Conservation (phyloP, 2,888 invertebrate genomes). For the Nemapogon koenigi region DNA sequence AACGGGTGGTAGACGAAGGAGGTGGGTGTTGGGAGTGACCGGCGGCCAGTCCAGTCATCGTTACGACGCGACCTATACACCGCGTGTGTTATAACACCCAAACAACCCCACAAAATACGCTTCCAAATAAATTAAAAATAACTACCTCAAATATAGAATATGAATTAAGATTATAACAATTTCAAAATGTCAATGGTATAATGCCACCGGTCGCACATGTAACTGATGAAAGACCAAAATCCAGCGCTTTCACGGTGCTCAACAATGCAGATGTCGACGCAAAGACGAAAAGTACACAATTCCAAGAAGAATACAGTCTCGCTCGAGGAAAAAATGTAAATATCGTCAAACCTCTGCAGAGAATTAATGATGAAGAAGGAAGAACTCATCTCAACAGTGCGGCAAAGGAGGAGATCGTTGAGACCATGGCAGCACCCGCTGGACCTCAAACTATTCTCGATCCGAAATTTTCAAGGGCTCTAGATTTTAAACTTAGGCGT, state of each 20-base stretch:
- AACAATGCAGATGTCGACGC: slow-evolving; percentile 21
- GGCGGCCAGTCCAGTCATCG: slow-evolving; percentile 11
- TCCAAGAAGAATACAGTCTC: slow-evolving; percentile 2
- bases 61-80: slow-evolving; percentile 14
- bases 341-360: slow-evolving; percentile 37
- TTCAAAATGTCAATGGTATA: slow-evolving; percentile 24
- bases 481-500: slow-evolving; percentile 74
- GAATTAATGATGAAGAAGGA: slow-evolving; percentile 18
- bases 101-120: too few relatives aligned
- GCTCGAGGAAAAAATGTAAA: slow-evolving; percentile 16
- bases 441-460: slow-evolving; percentile 36
- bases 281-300: slow-evolving; percentile 10
- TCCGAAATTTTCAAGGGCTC: slow-evolving; percentile 70
- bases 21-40: slow-evolving; percentile 10
- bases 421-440: slow-evolving; percentile 16
- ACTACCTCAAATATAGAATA: too few relatives aligned
- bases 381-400: slow-evolving; percentile 9
- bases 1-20: neutral
- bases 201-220: slow-evolving; percentile 34
- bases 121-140: too few relatives aligned
- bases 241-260: slow-evolving; percentile 38
- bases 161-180: too few relatives aligned
- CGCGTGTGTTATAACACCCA: too few relatives aligned
- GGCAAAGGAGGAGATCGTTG: slow-evolving; percentile 10
- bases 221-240: slow-evolving; percentile 21